A percentile compares a stretch with the other conserved stretches of the same genome.
Evolutionary conservation across 2,797 vertebrate genomes (phyloP).

Genomic region (Oophaga sylvatica): DNA sequence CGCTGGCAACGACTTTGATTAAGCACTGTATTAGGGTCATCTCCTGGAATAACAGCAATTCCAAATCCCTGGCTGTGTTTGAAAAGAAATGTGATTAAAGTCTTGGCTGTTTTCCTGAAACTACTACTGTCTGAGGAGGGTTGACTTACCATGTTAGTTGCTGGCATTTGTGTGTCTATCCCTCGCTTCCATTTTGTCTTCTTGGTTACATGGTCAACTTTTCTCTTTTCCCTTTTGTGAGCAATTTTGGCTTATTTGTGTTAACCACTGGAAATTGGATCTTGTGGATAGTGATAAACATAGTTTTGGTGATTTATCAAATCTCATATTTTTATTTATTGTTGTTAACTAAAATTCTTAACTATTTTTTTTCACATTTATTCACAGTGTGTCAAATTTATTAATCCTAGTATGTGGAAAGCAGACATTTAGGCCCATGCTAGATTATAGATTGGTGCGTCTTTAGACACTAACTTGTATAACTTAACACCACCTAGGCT

Average conservation of each 20-base stretch:
- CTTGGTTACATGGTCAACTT: conserved; percentile 20
- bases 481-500: no score
- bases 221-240: conserved; percentile 8
- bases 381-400: no score
- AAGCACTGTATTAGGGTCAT: conserved; percentile 74
- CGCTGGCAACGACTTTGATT: conserved; percentile 73
- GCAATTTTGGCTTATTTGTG: not conserved
- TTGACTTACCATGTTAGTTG: conserved; percentile 65
- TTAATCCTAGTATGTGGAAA: no score
- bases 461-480: no score
- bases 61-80: conserved; percentile 72
- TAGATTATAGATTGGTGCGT: no score
- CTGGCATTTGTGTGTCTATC: conserved; percentile 47
- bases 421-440: no score
- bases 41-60: conserved; percentile 72
- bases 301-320: not conserved
- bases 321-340: not conserved
- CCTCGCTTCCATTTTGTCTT: conserved; percentile 26
- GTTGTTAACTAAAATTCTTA: no score
- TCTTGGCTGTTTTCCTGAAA: conserved; percentile 72
- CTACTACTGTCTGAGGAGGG: conserved; percentile 69
- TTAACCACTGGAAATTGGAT: not conserved
- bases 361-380: no score
- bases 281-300: not conserved
- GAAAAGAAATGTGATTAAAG: conserved; percentile 77